Conservation (phyloP, 2,888 invertebrate species). For the Rhamnusium bicolor region DNA sequence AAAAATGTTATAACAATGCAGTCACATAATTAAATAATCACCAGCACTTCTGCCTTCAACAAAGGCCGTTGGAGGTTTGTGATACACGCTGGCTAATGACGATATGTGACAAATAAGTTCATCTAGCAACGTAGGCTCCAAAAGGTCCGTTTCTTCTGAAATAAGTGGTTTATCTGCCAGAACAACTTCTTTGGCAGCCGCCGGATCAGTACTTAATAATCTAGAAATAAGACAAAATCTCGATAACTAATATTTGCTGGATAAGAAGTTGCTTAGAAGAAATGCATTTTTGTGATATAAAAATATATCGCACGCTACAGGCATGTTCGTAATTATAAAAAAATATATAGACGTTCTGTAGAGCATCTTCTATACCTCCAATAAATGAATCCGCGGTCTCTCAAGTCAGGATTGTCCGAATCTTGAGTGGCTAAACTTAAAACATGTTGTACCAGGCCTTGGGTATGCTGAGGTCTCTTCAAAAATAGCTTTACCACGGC, state of each 20-base stretch:
- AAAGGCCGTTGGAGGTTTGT: conserved; percentile 98
- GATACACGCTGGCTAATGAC: conserved; percentile 96
- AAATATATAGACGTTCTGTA: too few relatives aligned
- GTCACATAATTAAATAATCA: conserved; percentile 30
- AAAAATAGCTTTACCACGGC: conserved; percentile 99
- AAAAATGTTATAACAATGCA: neutral
- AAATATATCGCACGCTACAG: too few relatives aligned
- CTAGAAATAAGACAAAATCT: conserved; percentile 49
- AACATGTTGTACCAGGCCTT: conserved; percentile 97
- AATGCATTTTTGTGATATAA: too few relatives aligned
- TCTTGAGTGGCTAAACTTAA: conserved; percentile 91
- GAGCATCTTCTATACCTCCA: conserved; percentile 82
- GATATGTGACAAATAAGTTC: conserved; percentile 99
- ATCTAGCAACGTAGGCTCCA: conserved; percentile 97
- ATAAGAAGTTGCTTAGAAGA: too few relatives aligned
- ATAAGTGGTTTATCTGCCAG: conserved; percentile 99
- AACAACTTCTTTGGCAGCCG: conserved; percentile 99
- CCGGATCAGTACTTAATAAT: conserved; percentile 97
- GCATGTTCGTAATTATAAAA: too few relatives aligned
- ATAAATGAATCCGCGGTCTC: conserved; percentile 99
- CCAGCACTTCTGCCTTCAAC: conserved; percentile 86
- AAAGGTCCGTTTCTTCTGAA: conserved; percentile 97
- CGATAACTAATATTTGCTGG: too few relatives aligned
- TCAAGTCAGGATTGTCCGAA: conserved; percentile 98
- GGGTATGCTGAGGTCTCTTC: conserved; percentile 98